These are phyloP conservation scores for Hiodon tergisus DNA, from an alignment of 2,113 vertebrate genomes.

Conservation along the genomic window DNA sequence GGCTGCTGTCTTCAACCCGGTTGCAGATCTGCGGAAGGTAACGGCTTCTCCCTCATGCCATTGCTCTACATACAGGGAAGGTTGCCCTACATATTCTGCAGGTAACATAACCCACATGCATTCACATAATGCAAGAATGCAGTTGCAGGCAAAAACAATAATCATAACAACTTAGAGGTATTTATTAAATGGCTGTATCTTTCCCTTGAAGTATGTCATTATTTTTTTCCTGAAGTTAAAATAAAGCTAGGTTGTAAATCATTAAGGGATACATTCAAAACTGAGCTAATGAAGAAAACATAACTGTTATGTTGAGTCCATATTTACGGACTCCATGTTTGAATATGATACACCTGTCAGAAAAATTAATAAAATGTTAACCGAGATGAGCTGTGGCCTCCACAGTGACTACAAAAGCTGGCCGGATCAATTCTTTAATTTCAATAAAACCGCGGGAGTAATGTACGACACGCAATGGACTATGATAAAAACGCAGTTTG, in stretches of 20 bases:
- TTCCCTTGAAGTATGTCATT: background rate
- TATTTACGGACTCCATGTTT: background rate
- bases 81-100: no score
- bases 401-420: background rate
- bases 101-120: no score
- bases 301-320: background rate
- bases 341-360: background rate
- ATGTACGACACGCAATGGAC: background rate
- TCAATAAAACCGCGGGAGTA: background rate
- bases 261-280: background rate
- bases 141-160: no score
- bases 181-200: no score
- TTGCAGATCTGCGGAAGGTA: slow-evolving; percentile 10
- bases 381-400: background rate
- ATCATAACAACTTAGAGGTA: no score
- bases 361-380: no score
- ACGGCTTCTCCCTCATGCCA: background rate
- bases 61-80: no score
- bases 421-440: background rate
- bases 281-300: background rate
- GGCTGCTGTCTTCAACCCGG: slow-evolving; percentile 18
- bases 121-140: no score
- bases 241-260: background rate
- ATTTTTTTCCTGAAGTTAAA: background rate
- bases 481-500: no score